Evolutionary conservation across 30 jellyfish, hydroid and myxozoan species (phyloP), one percentile per base, ranked within the genome.

Genomic region (Aurelia coerulea): DNA sequence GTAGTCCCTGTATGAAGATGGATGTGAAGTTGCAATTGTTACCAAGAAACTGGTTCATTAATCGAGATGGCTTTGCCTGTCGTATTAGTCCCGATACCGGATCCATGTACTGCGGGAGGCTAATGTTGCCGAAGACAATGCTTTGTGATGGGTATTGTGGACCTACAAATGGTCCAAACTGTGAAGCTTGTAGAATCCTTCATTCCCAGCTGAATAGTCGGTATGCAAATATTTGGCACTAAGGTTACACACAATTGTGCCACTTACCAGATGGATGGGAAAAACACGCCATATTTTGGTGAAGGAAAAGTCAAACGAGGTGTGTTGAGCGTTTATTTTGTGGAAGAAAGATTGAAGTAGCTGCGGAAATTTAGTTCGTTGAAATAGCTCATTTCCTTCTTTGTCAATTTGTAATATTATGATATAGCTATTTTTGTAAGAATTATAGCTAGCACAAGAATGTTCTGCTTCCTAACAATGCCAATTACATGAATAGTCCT

Each of bases 141-240:
- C 9, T 0, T 19, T 91, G 94, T 58, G 98, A 91, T 80, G 98
- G 98, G 4, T 91, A 85, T 77, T 91, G 98, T 79, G 98, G 98
- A 4, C 98, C 98, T 3, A 68, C 92, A 50, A 79, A 91, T 79
- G 98, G 98, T 34, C 98, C 98, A 49, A 91, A 91, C 84, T 91
- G 98, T 50, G 70, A 62, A 18, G 52, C 98, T 12, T 91, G 98
- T 62, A 63, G 79, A 29, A 77, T 77, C 39, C 71, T 88, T 66
- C 59, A 70, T 29, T 13, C 60, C 23, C 87, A 71, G 29, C 71
- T 84, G 16, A 8, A 10, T 12, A 35, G 3, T 18, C 87, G 87
- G 15, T 84, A 84, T 53, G 35, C 31, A 60, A 23, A 15, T 23
- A 60, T 60, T 60, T 60, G 70, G 70, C 70, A 35, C 35, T 60